Evolutionary conservation across 2,113 vertebrate species (phyloP).

Genomic region (Onychostruthus taczanowskii): DNA sequence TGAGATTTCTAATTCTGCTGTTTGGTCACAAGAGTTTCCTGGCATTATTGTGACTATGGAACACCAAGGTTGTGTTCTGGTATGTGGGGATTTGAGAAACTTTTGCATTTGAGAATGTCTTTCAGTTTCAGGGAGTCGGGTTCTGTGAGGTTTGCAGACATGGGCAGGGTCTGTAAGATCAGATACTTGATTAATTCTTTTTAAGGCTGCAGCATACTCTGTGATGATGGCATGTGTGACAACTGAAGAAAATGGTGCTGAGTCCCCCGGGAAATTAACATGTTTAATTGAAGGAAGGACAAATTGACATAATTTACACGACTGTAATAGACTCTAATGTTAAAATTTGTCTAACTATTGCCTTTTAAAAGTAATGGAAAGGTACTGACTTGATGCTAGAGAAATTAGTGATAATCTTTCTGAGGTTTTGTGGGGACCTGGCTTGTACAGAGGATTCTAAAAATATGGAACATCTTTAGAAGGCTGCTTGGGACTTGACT

Average conservation of each 20-base stretch:
- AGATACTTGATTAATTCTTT: not conserved
- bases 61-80: not conserved
- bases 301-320: constrained; percentile 43
- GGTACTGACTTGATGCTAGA: not conserved
- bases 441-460: not conserved
- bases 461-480: not conserved
- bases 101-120: not conserved
- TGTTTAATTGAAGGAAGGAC: constrained; percentile 43
- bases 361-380: constrained; percentile 8
- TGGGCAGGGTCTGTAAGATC: not conserved
- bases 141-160: not conserved
- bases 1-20: not conserved
- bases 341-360: not conserved
- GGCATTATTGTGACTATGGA: not conserved
- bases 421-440: not conserved
- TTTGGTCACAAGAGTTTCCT: not conserved
- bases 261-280: constrained; percentile 47
- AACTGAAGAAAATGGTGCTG: constrained; percentile 37
- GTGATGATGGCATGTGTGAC: not conserved
- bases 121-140: not conserved
- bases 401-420: not conserved
- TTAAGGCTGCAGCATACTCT: not conserved
- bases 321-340: not conserved
- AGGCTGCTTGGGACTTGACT: not conserved
- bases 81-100: not conserved